A percentile compares a stretch with the other conserved stretches of the same genome.
phyloP scores from a whole-genome alignment of 2,797 vertebrate genomes.

The Squalus acanthias region DNA sequence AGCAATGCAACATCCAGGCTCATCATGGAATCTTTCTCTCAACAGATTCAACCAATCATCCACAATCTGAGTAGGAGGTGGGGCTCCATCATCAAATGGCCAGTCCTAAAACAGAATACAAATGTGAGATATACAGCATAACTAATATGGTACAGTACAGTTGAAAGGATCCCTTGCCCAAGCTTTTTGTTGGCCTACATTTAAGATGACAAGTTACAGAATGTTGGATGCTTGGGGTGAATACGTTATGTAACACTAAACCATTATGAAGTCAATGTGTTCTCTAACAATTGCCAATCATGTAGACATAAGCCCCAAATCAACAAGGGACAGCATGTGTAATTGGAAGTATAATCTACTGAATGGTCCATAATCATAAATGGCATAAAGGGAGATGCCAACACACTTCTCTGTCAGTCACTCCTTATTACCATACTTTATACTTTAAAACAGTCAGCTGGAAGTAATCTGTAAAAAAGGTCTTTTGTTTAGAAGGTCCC shows the following conservation, averaged over 20 bases:
- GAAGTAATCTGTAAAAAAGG: neutral
- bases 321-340: neutral
- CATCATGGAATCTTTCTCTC: slow-evolving; percentile 88
- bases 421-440: neutral
- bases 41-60: slow-evolving; percentile 94
- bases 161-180: neutral
- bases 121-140: neutral
- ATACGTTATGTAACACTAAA: neutral
- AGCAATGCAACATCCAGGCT: slow-evolving; percentile 90
- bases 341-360: neutral
- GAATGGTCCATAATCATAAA: neutral
- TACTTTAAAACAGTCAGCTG: neutral
- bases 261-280: neutral
- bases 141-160: neutral
- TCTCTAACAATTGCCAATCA: neutral
- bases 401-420: neutral
- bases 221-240: neutral
- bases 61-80: slow-evolving; percentile 89
- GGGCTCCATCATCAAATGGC: slow-evolving; percentile 95
- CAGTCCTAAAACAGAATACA: slow-evolving; percentile 70
- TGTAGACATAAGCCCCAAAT: neutral
- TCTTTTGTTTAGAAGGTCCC: neutral
- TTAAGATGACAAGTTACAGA: neutral
- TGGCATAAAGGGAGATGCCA: too few species aligned
- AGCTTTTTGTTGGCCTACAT: neutral